A percentile compares a stretch with the other conserved stretches of the same genome.
Conservation (phyloP, 2,888 invertebrate species). For the Nycteola revayana region DNA sequence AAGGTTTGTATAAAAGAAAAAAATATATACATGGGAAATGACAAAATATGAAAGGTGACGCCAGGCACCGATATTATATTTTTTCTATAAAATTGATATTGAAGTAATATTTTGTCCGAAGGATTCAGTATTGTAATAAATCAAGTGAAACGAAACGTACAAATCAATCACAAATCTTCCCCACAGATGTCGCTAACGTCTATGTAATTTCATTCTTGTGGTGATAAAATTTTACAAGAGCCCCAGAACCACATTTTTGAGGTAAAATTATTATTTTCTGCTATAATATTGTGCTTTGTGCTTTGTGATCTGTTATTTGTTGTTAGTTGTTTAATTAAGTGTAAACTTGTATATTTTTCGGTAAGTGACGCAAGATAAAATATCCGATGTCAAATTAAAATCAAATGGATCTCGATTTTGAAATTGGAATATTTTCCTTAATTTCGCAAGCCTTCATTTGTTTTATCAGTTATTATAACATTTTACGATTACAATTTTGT, state of each 20-base stretch:
- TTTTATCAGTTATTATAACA: constrained; percentile 1
- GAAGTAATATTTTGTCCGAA: no score
- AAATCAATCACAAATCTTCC: constrained; percentile 12
- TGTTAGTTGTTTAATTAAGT: constrained; percentile 7
- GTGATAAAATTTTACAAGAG: constrained; percentile 35
- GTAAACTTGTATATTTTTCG: constrained; percentile 1
- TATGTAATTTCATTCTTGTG: constrained; percentile 35
- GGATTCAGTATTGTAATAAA: no score
- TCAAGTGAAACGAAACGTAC: constrained; percentile 31
- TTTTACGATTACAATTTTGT: neutral
- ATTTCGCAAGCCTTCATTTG: constrained; percentile 4
- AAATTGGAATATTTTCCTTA: constrained; percentile 6
- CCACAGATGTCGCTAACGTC: constrained; percentile 34
- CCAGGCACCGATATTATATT: no score
- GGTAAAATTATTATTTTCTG: constrained; percentile 34
- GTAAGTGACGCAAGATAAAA: constrained; percentile 19
- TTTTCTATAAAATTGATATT: no score
- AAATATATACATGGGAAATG: no score
- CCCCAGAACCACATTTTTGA: constrained; percentile 32
- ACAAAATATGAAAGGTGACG: no score
- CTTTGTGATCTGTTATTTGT: constrained; percentile 4
- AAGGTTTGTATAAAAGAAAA: no score
- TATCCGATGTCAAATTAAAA: constrained; percentile 19
- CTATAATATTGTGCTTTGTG: constrained; percentile 14
- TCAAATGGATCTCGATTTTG: constrained; percentile 18